Conservation (phyloP, 2,888 invertebrate species). For the Callyntrura sp. region DNA sequence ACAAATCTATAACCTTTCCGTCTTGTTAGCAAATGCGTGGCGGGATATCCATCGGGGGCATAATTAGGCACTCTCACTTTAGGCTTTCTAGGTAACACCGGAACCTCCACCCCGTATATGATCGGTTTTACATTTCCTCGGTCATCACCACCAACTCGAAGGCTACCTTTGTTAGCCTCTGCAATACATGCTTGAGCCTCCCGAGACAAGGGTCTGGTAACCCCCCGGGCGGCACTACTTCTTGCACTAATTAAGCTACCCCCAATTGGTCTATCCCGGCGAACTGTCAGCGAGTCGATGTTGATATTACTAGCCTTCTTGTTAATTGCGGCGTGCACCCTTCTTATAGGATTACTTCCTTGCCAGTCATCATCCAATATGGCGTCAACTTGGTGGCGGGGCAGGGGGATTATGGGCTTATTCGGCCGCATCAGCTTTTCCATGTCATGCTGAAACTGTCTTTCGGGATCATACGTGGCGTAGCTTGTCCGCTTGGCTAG, state of each 20-base stretch:
- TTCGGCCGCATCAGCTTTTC: conserved; percentile 71
- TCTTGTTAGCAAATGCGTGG: conserved; percentile 73
- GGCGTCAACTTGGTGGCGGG: conserved; percentile 49
- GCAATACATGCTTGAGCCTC: conserved; percentile 60
- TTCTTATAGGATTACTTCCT: conserved; percentile 71
- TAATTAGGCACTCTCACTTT: conserved; percentile 70
- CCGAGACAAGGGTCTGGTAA: conserved; percentile 56
- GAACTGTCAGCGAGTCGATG: conserved; percentile 57
- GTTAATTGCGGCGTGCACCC: conserved; percentile 78
- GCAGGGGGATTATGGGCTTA: conserved; percentile 63
- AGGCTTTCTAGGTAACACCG: conserved; percentile 40
- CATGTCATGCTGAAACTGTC: conserved; percentile 72
- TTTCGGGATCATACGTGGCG: conserved; percentile 69
- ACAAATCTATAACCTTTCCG: conserved; percentile 73
- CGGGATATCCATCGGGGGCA: conserved; percentile 72
- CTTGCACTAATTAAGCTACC: conserved; percentile 11
- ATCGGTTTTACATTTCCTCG: conserved; percentile 46
- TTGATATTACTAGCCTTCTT: conserved; percentile 76
- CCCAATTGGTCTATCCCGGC: conserved; percentile 49
- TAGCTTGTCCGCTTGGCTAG: conserved; percentile 53
- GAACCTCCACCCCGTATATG: conserved; percentile 51
- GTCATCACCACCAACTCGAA: conserved; percentile 8
- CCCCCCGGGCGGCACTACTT: conserved; percentile 41
- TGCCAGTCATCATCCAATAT: conserved; percentile 77
- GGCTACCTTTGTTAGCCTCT: conserved; percentile 31